A percentile compares a stretch with the other conserved stretches of the same genome.
These are phyloP conservation scores for Drosophila repleta DNA, from an alignment of 1,140 invertebrate genomes.

Conservation along the genomic window DNA sequence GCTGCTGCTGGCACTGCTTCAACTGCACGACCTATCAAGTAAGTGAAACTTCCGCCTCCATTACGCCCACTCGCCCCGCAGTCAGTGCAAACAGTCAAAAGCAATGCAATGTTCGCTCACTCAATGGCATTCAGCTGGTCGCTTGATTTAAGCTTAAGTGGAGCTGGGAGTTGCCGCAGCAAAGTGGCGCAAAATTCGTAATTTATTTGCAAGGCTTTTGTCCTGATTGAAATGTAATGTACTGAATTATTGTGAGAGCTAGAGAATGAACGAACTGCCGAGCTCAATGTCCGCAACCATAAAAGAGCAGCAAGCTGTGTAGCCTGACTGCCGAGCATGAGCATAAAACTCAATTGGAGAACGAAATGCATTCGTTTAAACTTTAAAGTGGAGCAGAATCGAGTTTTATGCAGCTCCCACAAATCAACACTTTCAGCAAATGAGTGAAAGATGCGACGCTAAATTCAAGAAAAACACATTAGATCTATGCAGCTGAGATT, in stretches of 20 bases:
- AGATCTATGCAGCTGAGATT: too few species aligned
- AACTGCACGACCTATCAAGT: conserved; percentile 97
- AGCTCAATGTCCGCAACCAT: neutral
- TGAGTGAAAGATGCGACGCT: too few species aligned
- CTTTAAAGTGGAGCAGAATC: neutral
- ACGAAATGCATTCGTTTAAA: conserved; percentile 23
- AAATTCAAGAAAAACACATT: too few species aligned
- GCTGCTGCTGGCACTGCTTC: conserved; percentile 98
- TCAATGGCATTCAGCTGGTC: conserved; percentile 28
- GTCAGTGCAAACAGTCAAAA: conserved; percentile 4
- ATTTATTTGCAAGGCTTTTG: conserved; percentile 68
- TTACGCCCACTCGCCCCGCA: too few species aligned
- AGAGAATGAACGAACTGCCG: conserved; percentile 13
- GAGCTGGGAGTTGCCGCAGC: neutral
- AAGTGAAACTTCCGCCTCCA: conserved; percentile 54
- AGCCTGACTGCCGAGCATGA: neutral
- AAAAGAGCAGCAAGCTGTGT: conserved; percentile 1
- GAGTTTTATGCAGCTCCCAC: too few species aligned
- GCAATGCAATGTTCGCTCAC: conserved; percentile 3
- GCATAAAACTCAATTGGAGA: conserved; percentile 31
- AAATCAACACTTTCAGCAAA: too few species aligned
- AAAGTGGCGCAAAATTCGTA: conserved; percentile 40
- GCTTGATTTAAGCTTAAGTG: conserved; percentile 21
- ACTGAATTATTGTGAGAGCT: conserved; percentile 49
- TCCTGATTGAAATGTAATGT: conserved; percentile 66